Base-by-base conservation (phyloP, 2,888 invertebrate species). In the Pinctada fucata region DNA sequence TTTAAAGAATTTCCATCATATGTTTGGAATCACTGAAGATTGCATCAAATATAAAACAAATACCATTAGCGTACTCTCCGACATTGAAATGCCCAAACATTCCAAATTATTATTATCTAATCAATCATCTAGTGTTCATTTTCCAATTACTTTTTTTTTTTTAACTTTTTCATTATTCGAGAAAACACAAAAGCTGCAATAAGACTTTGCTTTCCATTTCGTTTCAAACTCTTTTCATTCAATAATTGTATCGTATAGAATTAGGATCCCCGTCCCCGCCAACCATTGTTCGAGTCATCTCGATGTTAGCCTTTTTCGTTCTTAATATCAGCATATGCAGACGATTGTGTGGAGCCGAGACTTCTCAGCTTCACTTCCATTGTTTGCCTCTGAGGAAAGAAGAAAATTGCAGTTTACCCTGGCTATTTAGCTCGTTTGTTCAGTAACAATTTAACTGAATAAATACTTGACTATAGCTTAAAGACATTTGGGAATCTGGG, bases 361-460 rank as follows among this genome's bases (percentile, higher is more conserved):
- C 58, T 13, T 58, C 58, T 10, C 58, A 58, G 48, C 31, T 49
- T 13, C 31, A 48, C 48, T 51, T 16, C 73, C 49, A 64, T 64
- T 47, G 73, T 73, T 58, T 63, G 73, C 64, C 64, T 63, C 31
- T 49, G 65, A 73, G 65, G 65, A 64, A 73, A 63, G 63, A 75
- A 69, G 75, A 69, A 75, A 75, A 75, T 75, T 68, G 75, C 67
- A 69, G 75, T 66, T 58, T 75, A 47, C 67, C 75, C 49, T 66
- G 69, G 50, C 69, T 47, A 75, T 75, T 75, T 68, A 47, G 63
- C 52, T 69, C 49, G 58, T 75, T 75, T 68, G 75, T 63, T 73
- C 73, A 64, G 64, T 65, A 49, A 65, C 64, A 58, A 73, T 65
- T 73, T 73, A 65, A 65, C 64, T 73, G 66, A 73, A 73, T 73